A percentile compares a stretch with the other conserved stretches of the same genome.
Evolutionary conservation across 2,797 vertebrate genomes (phyloP).

Genomic region (Rhabdophis nuchalis): DNA sequence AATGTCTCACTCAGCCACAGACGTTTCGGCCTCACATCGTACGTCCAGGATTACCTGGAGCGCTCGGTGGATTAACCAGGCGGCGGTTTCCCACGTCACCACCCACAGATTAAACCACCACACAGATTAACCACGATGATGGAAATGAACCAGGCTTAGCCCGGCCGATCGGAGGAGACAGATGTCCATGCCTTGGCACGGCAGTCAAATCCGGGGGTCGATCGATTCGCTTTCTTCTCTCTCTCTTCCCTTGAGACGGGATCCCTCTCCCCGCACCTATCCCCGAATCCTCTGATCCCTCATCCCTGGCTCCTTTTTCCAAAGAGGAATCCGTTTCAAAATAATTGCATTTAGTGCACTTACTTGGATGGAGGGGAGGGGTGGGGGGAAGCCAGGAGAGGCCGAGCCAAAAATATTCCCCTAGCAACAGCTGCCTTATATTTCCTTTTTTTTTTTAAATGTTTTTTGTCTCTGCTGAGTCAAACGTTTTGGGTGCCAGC

Average conservation of each 20-base stretch:
- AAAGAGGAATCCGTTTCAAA: neutral
- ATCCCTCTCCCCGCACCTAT: neutral
- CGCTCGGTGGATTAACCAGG: neutral
- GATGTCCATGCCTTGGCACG: neutral
- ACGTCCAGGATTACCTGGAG: neutral
- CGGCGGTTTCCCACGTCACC: neutral
- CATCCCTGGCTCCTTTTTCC: neutral
- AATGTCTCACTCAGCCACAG: neutral
- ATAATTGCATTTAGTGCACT: neutral
- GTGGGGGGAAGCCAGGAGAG: too few relatives aligned
- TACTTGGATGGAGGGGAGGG: neutral
- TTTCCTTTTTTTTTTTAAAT: neutral
- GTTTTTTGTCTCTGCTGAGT: neutral
- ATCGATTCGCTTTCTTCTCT: too few relatives aligned
- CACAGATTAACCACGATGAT: neutral
- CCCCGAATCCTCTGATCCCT: neutral
- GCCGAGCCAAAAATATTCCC: conserved; percentile 1
- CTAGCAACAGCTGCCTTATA: conserved; percentile 15
- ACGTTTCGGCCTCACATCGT: neutral
- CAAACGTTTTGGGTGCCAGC: neutral
- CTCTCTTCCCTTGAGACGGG: neutral
- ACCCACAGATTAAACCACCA: neutral
- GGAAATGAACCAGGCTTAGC: neutral
- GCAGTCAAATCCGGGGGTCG: neutral
- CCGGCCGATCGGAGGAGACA: neutral